Conservation (phyloP, 2,888 invertebrate genomes). For the Alcis repandata region DNA sequence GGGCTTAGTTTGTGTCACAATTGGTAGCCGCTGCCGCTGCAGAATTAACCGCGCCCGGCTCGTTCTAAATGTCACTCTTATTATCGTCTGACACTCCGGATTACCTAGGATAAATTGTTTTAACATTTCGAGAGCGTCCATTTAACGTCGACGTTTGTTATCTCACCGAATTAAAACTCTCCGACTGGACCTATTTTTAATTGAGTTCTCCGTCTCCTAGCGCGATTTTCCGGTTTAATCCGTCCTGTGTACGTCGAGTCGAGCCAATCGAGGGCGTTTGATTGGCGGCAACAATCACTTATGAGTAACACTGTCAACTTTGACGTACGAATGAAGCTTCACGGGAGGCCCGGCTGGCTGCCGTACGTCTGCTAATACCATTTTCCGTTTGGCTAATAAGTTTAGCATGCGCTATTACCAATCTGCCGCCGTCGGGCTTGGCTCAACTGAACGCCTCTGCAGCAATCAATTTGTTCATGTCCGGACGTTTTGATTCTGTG, state of each 20-base stretch:
- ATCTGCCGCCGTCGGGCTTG: conserved; percentile 76
- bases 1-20: conserved; percentile 83
- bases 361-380: conserved; percentile 81
- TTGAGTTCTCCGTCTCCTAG: conserved; percentile 60
- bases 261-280: conserved; percentile 76
- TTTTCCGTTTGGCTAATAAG: conserved; percentile 86
- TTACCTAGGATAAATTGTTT: conserved; percentile 86
- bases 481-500: conserved; percentile 82
- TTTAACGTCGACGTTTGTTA: conserved; percentile 77
- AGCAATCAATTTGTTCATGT: conserved; percentile 84
- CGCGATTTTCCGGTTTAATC: conserved; percentile 68
- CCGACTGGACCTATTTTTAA: conserved; percentile 57
- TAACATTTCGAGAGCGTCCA: conserved; percentile 76
- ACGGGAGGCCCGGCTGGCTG: conserved; percentile 66
- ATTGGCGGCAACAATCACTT: conserved; percentile 84
- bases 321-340: conserved; percentile 80
- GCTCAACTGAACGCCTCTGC: conserved; percentile 73
- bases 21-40: conserved; percentile 74
- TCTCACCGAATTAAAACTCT: conserved; percentile 75
- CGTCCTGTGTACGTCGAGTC: conserved; percentile 57
- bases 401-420: conserved; percentile 86
- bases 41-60: conserved; percentile 80
- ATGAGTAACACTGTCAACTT: conserved; percentile 75
- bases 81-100: conserved; percentile 85
- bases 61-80: conserved; percentile 85